Base-by-base conservation (phyloP, 2,797 vertebrate species). In the Decapterus maruadsi region DNA sequence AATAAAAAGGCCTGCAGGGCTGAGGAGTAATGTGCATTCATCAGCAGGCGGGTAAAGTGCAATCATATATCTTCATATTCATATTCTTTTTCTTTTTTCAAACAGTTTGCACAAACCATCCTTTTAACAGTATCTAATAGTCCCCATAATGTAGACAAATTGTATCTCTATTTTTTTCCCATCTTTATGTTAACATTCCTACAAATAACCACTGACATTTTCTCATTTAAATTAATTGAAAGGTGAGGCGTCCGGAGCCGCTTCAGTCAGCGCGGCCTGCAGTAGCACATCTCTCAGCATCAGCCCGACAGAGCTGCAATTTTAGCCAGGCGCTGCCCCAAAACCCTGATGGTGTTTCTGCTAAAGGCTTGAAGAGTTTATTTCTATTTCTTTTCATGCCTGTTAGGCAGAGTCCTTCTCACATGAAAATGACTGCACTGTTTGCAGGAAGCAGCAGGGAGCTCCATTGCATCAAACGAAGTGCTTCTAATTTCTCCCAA, bases 361-460 rank as follows among this genome's bases (percentile, higher is more conserved):
- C 31, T 34, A 34, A 34, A 10, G 26, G 19, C 19, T 22, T 19
- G 26, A 26, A 10, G 50, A 36, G 14, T 67, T 65, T 17, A 6
- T 53, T 62, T 42, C 0, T 22, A 2, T 26, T 55, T 31, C 19
- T 45, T 45, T 14, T 67, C 11, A 26, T 22, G 46, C 20, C 6
- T 60, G 68, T 54, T 16, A 57, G 50, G 20, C 19, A 36, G 11
- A 62, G 61, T 67, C 26, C 9, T 71, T 64, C 22, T 69, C 17
- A 34, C 40, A n/a, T 74, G 59, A 57, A 68, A 67, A 68, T 34
- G 8, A 34, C 57, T 64, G 58, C 67, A 34, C 31, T 71, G 26
- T 83, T 65, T 60, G 20, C 67, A 50, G 7, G 14, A 48, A 61
- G 34, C 68, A 54, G 63, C 64, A 42, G 53, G 60, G 40, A 57